Percentiles rank a stretch among this genome's conserved stretches.
phyloP scores from a whole-genome alignment of 2,888 invertebrate species.

The Acanthosepion pharaonis region DNA sequence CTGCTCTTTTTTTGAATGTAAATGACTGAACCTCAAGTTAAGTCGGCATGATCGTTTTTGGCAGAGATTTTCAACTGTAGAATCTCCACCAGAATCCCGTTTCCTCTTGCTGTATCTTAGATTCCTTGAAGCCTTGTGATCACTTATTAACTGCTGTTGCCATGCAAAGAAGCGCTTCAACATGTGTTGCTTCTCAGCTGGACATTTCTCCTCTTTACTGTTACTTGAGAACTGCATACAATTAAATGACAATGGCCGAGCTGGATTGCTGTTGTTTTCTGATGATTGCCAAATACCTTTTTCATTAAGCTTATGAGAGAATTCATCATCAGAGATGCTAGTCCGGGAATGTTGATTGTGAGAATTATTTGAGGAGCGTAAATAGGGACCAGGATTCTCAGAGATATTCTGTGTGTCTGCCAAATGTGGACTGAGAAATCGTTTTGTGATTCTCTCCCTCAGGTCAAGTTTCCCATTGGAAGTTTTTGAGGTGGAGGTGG shows the following conservation, averaged over 20 bases:
- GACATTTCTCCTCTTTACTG: conserved; percentile 41
- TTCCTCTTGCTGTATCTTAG: conserved; percentile 35
- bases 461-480: conserved; percentile 25
- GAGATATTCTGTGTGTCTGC: conserved; percentile 38
- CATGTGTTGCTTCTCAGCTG: background rate
- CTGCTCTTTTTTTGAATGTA: conserved; percentile 35
- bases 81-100: conserved; percentile 37
- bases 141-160: conserved; percentile 35
- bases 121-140: conserved; percentile 35
- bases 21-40: conserved; percentile 39
- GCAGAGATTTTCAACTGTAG: conserved; percentile 37
- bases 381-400: background rate
- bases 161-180: conserved; percentile 43
- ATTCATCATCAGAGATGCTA: conserved; percentile 23
- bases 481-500: background rate
- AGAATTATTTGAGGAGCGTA: background rate
- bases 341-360: conserved; percentile 43
- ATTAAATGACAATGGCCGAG: background rate
- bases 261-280: background rate
- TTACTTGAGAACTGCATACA: conserved; percentile 37
- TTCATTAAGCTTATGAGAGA: background rate
- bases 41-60: conserved; percentile 42
- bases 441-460: conserved; percentile 36
- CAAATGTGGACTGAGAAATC: conserved; percentile 42
- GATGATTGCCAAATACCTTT: background rate